Conservation (phyloP, 1,140 invertebrate species). For the Drosophila sp. region DNA sequence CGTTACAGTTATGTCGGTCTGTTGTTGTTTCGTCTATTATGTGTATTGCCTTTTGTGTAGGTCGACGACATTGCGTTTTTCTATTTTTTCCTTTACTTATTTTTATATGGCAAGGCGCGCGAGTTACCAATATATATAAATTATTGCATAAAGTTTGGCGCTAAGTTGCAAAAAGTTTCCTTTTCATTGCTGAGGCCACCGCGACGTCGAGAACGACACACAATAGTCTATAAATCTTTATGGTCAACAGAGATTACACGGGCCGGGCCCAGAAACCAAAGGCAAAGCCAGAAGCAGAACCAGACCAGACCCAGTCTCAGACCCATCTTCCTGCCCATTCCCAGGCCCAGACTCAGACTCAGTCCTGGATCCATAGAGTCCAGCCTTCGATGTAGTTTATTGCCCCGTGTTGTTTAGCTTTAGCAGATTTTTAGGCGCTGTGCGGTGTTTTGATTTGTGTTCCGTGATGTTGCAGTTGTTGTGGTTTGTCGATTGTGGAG, state of each 20-base stretch:
- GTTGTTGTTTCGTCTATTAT: slow-evolving; percentile 58
- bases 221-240: slow-evolving; percentile 83
- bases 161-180: slow-evolving; percentile 84
- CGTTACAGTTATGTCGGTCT: slow-evolving; percentile 51
- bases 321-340: too few relatives aligned
- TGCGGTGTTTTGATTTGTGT: slow-evolving; percentile 76
- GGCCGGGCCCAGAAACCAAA: slow-evolving; percentile 29
- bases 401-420: slow-evolving; percentile 56
- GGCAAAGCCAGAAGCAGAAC: slow-evolving; percentile 10
- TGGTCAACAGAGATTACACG: slow-evolving; percentile 83
- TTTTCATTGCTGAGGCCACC: slow-evolving; percentile 75
- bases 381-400: slow-evolving; percentile 72
- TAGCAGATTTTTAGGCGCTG: slow-evolving; percentile 74
- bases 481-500: slow-evolving; percentile 65
- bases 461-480: slow-evolving; percentile 56
- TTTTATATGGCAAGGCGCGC: slow-evolving; percentile 51
- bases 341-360: neutral
- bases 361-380: slow-evolving; percentile 35
- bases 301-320: too few relatives aligned
- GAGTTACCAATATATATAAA: slow-evolving; percentile 79
- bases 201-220: slow-evolving; percentile 70
- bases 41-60: slow-evolving; percentile 73
- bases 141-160: slow-evolving; percentile 84
- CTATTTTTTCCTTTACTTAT: slow-evolving; percentile 37
- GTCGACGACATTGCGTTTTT: slow-evolving; percentile 61